A percentile compares a stretch with the other conserved stretches of the same genome.
Conservation (phyloP, 2,888 invertebrate genomes). For the Cheiracanthium punctorium region DNA sequence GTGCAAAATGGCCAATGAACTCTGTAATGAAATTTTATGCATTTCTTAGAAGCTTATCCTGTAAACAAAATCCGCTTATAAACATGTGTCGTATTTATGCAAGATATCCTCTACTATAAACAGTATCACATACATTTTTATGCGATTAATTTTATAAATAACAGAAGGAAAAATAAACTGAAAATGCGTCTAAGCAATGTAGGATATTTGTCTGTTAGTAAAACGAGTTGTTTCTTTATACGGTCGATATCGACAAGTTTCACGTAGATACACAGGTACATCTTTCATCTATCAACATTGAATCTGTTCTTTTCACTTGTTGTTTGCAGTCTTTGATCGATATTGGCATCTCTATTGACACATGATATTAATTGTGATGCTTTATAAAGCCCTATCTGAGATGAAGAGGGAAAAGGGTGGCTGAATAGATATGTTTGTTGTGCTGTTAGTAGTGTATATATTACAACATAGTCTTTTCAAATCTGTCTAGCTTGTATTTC, state of each 20-base stretch:
- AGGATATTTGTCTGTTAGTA: constrained; percentile 27
- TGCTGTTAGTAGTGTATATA: neutral
- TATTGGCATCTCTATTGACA: constrained; percentile 52
- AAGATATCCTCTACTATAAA: too few relatives aligned
- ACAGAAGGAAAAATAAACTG: too few relatives aligned
- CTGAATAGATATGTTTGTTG: neutral
- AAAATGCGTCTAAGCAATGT: too few relatives aligned
- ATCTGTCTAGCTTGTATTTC: too few relatives aligned
- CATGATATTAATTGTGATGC: constrained; percentile 51
- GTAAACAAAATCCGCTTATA: too few relatives aligned
- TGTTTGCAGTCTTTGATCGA: constrained; percentile 45
- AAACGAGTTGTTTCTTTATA: constrained; percentile 31
- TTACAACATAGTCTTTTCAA: too few relatives aligned
- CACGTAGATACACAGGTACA: constrained; percentile 24
- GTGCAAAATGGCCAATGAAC: too few relatives aligned
- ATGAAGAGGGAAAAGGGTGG: neutral
- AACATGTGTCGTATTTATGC: too few relatives aligned
- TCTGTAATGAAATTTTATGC: too few relatives aligned
- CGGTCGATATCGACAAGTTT: constrained; percentile 37
- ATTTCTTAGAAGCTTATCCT: too few relatives aligned
- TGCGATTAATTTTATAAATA: too few relatives aligned
- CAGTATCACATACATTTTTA: too few relatives aligned
- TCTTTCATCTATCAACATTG: constrained; percentile 30
- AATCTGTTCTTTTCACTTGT: constrained; percentile 36
- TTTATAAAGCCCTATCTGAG: constrained; percentile 16